A percentile compares a stretch with the other conserved stretches of the same genome.
Evolutionary conservation across 2,113 vertebrate species (phyloP).

Genomic region (Mormoops blainvillei): DNA sequence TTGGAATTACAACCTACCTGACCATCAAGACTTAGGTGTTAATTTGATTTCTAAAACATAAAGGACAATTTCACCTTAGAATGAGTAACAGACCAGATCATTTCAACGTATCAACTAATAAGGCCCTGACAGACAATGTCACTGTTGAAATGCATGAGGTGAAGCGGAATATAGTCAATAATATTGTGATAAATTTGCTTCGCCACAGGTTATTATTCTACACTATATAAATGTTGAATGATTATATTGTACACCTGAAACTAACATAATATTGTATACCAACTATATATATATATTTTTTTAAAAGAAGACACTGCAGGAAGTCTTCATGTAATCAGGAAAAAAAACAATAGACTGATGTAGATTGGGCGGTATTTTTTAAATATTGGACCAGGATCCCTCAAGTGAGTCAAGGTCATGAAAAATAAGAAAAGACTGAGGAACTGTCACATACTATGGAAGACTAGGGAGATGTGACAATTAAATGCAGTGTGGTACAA

Average conservation of each 20-base stretch:
- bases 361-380: neutral
- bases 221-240: neutral
- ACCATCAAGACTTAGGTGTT: neutral
- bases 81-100: neutral
- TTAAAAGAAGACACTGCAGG: neutral
- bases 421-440: neutral
- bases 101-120: neutral
- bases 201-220: neutral
- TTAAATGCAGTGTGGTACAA: neutral
- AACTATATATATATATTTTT: neutral
- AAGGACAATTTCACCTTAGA: neutral
- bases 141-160: neutral
- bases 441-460: neutral
- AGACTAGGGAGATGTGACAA: neutral
- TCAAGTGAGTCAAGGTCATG: neutral
- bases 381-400: neutral
- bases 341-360: neutral
- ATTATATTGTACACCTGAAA: neutral
- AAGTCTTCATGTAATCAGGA: neutral
- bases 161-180: neutral
- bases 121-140: neutral
- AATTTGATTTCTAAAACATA: conserved; percentile 20
- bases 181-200: neutral
- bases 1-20: conserved; percentile 21
- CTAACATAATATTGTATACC: neutral